phyloP scores from a whole-genome alignment of 2,113 vertebrate species.

The Silurus glanis region DNA sequence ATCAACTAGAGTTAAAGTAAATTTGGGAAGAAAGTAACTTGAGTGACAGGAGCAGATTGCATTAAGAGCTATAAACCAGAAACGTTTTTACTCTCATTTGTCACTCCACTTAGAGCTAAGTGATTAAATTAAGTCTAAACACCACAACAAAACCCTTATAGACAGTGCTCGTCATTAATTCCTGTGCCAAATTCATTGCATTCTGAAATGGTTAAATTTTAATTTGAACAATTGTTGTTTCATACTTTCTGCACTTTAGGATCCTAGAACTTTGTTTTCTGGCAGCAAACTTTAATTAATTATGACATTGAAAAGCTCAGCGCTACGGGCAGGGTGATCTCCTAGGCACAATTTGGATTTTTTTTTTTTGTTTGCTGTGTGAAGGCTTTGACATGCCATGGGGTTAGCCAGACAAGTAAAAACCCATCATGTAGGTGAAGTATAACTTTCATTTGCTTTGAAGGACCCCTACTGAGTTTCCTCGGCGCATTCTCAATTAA shows the following conservation, averaged over 20 bases:
- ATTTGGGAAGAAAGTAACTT: slow-evolving; percentile 55
- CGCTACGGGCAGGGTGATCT: slow-evolving; percentile 51
- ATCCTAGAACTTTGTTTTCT: slow-evolving; percentile 52
- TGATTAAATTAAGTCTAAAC: slow-evolving; percentile 66
- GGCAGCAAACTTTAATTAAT: slow-evolving; percentile 54
- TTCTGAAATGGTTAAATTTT: slow-evolving; percentile 26
- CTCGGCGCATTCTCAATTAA: no score
- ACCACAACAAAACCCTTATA: slow-evolving; percentile 51
- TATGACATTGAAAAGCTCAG: slow-evolving; percentile 56
- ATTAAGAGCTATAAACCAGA: slow-evolving; percentile 59
- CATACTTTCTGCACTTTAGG: slow-evolving; percentile 56
- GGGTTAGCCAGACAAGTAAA: background rate
- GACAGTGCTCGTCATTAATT: background rate
- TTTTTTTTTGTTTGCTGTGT: background rate
- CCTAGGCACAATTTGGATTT: slow-evolving; percentile 35
- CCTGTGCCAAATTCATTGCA: slow-evolving; percentile 13
- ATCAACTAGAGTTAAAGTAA: slow-evolving; percentile 60
- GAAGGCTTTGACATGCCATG: background rate
- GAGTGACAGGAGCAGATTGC: slow-evolving; percentile 58
- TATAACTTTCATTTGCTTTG: background rate
- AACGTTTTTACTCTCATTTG: slow-evolving; percentile 34
- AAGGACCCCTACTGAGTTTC: background rate
- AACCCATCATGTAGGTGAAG: background rate
- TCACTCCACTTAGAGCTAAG: slow-evolving; percentile 53
- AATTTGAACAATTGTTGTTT: slow-evolving; percentile 54